These are phyloP conservation scores for Ecdyonurus torrentis DNA, from an alignment of 2,888 invertebrate species.

Conservation along the genomic window DNA sequence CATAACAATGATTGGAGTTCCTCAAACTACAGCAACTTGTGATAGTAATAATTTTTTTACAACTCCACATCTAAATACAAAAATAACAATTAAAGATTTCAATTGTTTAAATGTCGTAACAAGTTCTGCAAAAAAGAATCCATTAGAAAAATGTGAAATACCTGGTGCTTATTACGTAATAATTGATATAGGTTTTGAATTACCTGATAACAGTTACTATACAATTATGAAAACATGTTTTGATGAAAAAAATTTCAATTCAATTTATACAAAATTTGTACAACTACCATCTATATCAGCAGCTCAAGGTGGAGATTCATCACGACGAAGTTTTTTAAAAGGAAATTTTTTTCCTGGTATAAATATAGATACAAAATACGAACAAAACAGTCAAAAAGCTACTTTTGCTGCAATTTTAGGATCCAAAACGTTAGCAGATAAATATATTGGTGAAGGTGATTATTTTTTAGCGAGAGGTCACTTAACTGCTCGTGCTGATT, in stretches of 20 bases:
- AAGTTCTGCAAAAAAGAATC: not conserved
- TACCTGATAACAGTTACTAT: not conserved
- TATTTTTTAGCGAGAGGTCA: conserved; percentile 39
- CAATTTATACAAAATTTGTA: not conserved
- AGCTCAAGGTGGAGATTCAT: not conserved
- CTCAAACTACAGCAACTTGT: not conserved
- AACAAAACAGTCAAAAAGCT: not conserved
- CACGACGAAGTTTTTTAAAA: not conserved
- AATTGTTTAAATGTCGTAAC: not conserved
- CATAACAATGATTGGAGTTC: not conserved
- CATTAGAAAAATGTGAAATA: not conserved
- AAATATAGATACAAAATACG: not conserved
- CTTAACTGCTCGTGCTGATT: conserved; percentile 42
- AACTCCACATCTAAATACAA: not conserved
- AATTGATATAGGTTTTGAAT: not conserved
- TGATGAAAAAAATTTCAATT: not conserved
- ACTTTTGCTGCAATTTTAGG: not conserved
- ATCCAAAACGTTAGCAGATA: not conserved
- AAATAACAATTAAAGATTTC: not conserved
- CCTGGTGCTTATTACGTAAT: not conserved
- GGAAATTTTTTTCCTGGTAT: not conserved
- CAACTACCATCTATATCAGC: not conserved
- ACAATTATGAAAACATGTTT: conserved; percentile 2
- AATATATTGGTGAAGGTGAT: conserved; percentile 12
- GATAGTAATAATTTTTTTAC: not conserved